Percentiles rank a stretch among this genome's conserved stretches.
These are phyloP conservation scores for Drosophila virilis DNA, from an alignment of 1,140 invertebrate species.

Conservation along the genomic window DNA sequence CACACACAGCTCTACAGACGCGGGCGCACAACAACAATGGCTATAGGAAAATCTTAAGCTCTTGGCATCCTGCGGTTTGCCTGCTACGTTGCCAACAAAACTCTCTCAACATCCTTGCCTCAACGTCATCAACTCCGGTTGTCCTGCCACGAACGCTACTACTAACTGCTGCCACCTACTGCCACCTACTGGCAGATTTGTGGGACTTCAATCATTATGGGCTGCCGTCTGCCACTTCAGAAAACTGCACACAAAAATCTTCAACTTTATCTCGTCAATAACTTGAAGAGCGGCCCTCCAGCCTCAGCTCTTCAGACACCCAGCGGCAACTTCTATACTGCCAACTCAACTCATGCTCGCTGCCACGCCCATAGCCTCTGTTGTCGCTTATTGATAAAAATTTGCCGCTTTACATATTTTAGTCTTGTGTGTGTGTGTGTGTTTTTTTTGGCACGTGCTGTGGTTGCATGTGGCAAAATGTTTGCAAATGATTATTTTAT, in stretches of 20 bases:
- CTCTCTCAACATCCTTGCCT: conserved; percentile 32
- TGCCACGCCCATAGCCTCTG: background rate
- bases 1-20: conserved; percentile 1
- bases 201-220: conserved; percentile 70
- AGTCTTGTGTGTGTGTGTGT: conserved; percentile 5
- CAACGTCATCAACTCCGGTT: conserved; percentile 38
- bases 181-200: conserved; percentile 12
- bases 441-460: conserved; percentile 66
- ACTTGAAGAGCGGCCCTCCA: conserved; percentile 55
- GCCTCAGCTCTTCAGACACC: background rate
- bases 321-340: background rate
- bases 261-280: conserved; percentile 83
- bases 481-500: conserved; percentile 81
- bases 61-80: conserved; percentile 45
- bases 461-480: conserved; percentile 70
- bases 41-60: conserved; percentile 34
- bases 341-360: conserved; percentile 28
- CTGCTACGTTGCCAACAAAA: conserved; percentile 35
- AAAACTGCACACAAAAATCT: conserved; percentile 80
- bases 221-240: conserved; percentile 71
- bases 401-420: conserved; percentile 52
- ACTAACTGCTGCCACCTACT: background rate
- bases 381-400: conserved; percentile 62
- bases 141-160: background rate
- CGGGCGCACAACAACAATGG: conserved; percentile 8